Conservation (phyloP, 2,888 invertebrate species). For the Lagria hirta region DNA sequence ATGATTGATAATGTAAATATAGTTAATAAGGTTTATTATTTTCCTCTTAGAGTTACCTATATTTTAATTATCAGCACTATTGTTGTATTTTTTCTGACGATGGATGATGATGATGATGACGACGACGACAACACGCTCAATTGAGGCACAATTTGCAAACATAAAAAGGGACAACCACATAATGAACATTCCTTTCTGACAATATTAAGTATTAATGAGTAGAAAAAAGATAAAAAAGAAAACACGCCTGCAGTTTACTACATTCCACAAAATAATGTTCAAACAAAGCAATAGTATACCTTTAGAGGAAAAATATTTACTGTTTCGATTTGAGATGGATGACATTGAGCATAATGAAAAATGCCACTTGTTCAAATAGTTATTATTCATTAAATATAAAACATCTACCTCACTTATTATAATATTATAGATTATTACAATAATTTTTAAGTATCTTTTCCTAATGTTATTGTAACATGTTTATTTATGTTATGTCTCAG, state of each 20-base stretch:
- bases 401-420: constrained; percentile 48
- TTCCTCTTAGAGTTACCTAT: constrained; percentile 27
- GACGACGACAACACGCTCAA: too few relatives aligned
- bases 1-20: constrained; percentile 22
- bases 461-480: constrained; percentile 41
- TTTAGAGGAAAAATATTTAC: constrained; percentile 18
- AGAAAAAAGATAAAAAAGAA: too few relatives aligned
- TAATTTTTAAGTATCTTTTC: constrained; percentile 39
- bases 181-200: constrained; percentile 20
- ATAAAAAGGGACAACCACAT: constrained; percentile 3
- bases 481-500: constrained; percentile 48
- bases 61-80: constrained; percentile 15
- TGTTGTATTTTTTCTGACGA: constrained; percentile 4
- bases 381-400: too few relatives aligned
- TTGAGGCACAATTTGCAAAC: background rate
- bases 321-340: constrained; percentile 11
- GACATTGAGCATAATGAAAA: constrained; percentile 9
- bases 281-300: constrained; percentile 18
- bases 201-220: constrained; percentile 19
- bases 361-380: constrained; percentile 42
- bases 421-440: constrained; percentile 8
- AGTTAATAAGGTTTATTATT: constrained; percentile 23
- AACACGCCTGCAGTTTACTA: constrained; percentile 14
- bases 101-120: too few relatives aligned
- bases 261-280: constrained; percentile 23